phyloP scores from a whole-genome alignment of 1,140 invertebrate species.

The Euglossa dilemma region DNA sequence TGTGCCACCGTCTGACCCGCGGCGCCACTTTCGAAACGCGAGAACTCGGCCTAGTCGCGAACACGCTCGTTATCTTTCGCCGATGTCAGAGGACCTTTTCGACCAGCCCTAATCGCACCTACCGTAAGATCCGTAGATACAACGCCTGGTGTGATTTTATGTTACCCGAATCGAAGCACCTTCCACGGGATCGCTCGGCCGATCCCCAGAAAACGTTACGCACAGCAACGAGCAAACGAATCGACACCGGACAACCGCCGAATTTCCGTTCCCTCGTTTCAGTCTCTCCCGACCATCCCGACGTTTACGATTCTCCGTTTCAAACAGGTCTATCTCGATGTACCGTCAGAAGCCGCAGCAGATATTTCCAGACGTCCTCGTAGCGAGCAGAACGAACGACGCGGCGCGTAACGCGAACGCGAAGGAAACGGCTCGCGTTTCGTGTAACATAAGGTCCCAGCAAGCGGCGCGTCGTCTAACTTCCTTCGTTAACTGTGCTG shows the following conservation, averaged over 20 bases:
- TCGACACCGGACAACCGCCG: neutral
- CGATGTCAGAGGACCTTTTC: constrained; percentile 31
- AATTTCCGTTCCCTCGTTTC: neutral
- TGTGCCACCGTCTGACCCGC: constrained; percentile 2
- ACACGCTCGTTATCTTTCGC: constrained; percentile 2
- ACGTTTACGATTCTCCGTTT: neutral
- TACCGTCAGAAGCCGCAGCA: neutral
- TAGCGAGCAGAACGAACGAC: neutral
- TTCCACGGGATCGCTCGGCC: neutral
- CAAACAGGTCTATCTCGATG: neutral
- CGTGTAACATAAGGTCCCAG: constrained; percentile 37
- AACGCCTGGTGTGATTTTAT: constrained; percentile 33
- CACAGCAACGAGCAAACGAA: neutral
- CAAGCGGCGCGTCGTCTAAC: constrained; percentile 21
- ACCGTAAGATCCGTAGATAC: constrained; percentile 23
- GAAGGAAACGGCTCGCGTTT: neutral
- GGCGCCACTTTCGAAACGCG: neutral
- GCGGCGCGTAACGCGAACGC: too few relatives aligned
- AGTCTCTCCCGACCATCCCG: neutral
- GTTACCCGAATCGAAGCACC: neutral
- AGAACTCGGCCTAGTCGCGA: neutral
- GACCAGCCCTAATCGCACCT: constrained; percentile 32
- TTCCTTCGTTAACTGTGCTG: constrained; percentile 29
- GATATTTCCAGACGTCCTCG: neutral
- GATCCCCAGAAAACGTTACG: too few relatives aligned